Conservation (phyloP, 2,888 invertebrate species). For the Terebella lapidaria region DNA sequence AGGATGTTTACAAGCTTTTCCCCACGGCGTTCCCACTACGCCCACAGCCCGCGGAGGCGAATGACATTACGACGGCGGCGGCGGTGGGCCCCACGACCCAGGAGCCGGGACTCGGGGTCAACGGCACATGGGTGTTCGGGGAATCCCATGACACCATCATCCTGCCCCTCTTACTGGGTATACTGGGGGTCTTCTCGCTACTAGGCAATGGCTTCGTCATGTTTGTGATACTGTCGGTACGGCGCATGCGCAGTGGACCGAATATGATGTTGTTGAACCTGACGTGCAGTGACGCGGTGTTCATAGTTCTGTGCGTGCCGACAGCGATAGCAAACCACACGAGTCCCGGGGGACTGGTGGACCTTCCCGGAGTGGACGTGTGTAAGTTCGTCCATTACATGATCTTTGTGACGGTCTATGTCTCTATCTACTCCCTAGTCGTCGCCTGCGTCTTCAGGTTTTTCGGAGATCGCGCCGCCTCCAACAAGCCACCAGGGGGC, state of each 20-base stretch:
- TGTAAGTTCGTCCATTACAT: slow-evolving; percentile 25
- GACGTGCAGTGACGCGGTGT: slow-evolving; percentile 21
- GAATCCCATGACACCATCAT: slow-evolving; percentile 14
- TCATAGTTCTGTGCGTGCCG: slow-evolving; percentile 18
- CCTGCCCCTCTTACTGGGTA: slow-evolving; percentile 20
- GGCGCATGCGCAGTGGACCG: slow-evolving; percentile 21
- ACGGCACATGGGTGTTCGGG: slow-evolving; percentile 22
- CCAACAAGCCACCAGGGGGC: no score
- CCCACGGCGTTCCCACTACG: slow-evolving; percentile 2
- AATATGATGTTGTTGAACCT: slow-evolving; percentile 27
- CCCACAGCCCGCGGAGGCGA: neutral
- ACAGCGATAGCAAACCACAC: slow-evolving; percentile 21
- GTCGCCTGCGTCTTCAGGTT: slow-evolving; percentile 26
- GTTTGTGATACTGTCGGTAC: slow-evolving; percentile 13
- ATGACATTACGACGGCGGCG: slow-evolving; percentile 3
- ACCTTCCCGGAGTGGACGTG: slow-evolving; percentile 4
- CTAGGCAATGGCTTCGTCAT: slow-evolving; percentile 20
- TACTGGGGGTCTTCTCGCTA: slow-evolving; percentile 17
- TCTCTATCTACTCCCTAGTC: slow-evolving; percentile 26
- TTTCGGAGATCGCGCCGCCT: slow-evolving; percentile 7
- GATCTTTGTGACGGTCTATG: slow-evolving; percentile 27
- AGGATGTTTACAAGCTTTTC: slow-evolving; percentile 15
- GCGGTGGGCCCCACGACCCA: neutral
- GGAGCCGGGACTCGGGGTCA: neutral
- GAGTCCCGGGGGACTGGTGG: neutral